These are phyloP conservation scores for Drosophila hydei DNA, from an alignment of 1,140 invertebrate species.

Conservation along the genomic window DNA sequence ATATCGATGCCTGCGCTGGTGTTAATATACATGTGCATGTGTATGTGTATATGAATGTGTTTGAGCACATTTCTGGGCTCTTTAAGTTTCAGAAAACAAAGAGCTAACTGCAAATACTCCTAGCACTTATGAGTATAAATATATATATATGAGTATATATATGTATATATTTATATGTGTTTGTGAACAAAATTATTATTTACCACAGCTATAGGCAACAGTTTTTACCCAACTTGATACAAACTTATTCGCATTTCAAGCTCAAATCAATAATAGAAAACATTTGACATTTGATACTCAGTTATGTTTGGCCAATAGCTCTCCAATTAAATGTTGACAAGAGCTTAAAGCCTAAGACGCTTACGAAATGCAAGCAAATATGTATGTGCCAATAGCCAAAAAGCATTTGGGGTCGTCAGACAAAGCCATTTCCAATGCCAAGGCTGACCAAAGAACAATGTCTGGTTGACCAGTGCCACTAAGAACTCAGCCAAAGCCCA, in stretches of 20 bases:
- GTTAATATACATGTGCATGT: constrained; percentile 2
- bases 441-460: neutral
- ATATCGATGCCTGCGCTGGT: constrained; percentile 4
- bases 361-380: constrained; percentile 8
- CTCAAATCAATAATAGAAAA: neutral
- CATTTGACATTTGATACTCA: neutral
- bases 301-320: neutral
- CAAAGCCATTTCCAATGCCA: constrained; percentile 4
- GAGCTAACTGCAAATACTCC: neutral
- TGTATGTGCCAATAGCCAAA: constrained; percentile 18
- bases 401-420: neutral
- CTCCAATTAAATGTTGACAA: constrained; percentile 3
- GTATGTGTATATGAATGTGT: neutral
- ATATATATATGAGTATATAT: neutral
- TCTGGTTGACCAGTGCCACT: constrained; percentile 23
- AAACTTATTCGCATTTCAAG: neutral
- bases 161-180: neutral
- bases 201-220: too few species aligned
- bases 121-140: neutral
- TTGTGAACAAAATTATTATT: too few species aligned
- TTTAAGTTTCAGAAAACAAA: too few species aligned
- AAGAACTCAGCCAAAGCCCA: constrained; percentile 15
- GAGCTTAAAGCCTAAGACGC: constrained; percentile 6
- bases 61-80: neutral
- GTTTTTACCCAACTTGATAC: too few species aligned